Conservation (phyloP, 2,797 vertebrate genomes). For the Lepilemur ruficaudatus region DNA sequence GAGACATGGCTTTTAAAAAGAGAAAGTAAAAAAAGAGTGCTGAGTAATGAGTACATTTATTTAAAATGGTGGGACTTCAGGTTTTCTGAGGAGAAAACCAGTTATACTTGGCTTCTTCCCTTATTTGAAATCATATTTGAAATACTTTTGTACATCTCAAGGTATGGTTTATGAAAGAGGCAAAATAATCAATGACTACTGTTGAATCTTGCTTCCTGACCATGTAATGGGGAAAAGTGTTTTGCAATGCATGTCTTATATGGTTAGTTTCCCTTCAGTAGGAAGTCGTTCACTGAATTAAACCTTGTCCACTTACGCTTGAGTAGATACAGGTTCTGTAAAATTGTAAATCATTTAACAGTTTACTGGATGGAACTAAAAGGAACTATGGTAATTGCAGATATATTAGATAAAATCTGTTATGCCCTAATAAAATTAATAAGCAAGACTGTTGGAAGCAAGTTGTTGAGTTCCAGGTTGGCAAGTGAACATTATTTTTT, state of each 20-base stretch:
- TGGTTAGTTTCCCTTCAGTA: neutral
- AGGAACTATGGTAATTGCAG: neutral
- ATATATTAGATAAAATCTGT: neutral
- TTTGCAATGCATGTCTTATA: neutral
- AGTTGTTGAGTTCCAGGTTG: neutral
- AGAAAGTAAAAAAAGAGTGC: neutral
- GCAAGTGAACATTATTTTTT: neutral
- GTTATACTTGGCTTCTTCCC: neutral
- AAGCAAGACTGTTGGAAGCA: conserved; percentile 11
- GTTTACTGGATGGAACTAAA: conserved; percentile 27
- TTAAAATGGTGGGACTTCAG: neutral
- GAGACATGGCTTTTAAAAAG: neutral
- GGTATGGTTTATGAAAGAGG: neutral
- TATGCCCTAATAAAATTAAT: neutral
- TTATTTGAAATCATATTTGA: conserved; percentile 25
- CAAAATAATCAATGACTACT: neutral
- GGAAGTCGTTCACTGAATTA: neutral
- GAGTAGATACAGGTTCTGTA: neutral
- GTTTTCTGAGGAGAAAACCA: neutral
- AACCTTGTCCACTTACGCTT: neutral
- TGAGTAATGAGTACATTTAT: neutral
- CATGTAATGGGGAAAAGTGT: neutral
- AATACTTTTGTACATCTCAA: neutral
- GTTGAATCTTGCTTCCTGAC: neutral
- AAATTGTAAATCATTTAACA: conserved; percentile 11